Conservation (phyloP, 2,113 vertebrate genomes). For the Toxotes chatareus region DNA sequence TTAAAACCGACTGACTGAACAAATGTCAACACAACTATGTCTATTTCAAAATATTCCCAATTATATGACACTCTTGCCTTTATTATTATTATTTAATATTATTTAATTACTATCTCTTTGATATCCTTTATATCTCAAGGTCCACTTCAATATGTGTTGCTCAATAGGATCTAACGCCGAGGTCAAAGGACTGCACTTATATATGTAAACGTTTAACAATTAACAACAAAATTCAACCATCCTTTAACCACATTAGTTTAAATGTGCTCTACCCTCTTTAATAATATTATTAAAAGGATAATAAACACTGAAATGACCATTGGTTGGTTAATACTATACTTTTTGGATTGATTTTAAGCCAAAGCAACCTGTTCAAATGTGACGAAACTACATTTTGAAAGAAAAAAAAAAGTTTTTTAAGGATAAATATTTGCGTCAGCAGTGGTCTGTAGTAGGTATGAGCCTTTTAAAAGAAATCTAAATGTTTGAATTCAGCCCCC, state of each 20-base stretch:
- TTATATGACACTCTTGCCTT: neutral
- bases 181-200: neutral
- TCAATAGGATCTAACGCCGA: neutral
- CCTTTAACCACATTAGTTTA: neutral
- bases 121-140: neutral
- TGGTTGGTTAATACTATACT: too few relatives aligned
- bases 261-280: too few relatives aligned
- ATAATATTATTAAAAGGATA: neutral
- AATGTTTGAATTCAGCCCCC: neutral
- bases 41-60: neutral
- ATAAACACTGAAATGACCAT: neutral
- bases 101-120: neutral
- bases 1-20: neutral
- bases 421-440: neutral
- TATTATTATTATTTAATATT: neutral
- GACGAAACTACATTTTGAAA: neutral
- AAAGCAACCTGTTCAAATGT: neutral
- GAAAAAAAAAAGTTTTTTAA: too few relatives aligned
- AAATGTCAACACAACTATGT: neutral
- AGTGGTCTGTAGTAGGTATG: neutral
- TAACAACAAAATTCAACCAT: neutral
- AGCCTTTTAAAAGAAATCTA: neutral
- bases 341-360: neutral
- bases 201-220: neutral
- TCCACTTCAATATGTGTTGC: neutral